These are phyloP conservation scores for Pandemis corylana DNA, from an alignment of 2,888 invertebrate genomes.

Conservation along the genomic window DNA sequence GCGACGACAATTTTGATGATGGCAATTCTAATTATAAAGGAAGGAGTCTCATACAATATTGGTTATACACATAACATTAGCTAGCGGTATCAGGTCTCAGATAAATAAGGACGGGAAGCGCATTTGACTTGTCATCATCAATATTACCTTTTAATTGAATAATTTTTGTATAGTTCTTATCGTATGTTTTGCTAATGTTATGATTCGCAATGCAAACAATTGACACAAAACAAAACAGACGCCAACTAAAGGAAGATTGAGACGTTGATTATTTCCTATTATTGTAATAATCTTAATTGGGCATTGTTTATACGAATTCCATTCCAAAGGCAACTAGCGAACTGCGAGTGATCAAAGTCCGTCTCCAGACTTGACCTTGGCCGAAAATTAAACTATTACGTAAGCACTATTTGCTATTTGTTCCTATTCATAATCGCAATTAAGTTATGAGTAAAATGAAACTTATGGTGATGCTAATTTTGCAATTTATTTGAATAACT, in stretches of 20 bases:
- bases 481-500: too few species aligned
- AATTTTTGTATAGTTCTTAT: neutral
- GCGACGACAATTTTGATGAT: too few species aligned
- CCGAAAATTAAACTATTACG: conserved; percentile 23
- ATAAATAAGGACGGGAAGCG: too few species aligned
- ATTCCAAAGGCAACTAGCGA: conserved; percentile 21
- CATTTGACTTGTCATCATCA: too few species aligned
- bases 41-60: too few species aligned
- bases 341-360: conserved; percentile 57
- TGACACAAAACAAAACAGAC: neutral
- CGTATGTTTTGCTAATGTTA: neutral
- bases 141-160: too few species aligned
- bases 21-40: too few species aligned
- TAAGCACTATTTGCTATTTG: neutral
- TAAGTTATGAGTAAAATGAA: too few species aligned
- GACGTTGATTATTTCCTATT: conserved; percentile 14
- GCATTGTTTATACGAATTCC: conserved; percentile 22
- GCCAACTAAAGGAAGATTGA: neutral
- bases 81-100: too few species aligned
- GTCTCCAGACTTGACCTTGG: conserved; percentile 31
- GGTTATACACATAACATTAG: too few species aligned
- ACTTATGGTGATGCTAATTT: too few species aligned
- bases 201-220: neutral
- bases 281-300: conserved; percentile 30
- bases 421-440: neutral